phyloP scores from a whole-genome alignment of 2,797 vertebrate species.

The Lophura swinhoii region DNA sequence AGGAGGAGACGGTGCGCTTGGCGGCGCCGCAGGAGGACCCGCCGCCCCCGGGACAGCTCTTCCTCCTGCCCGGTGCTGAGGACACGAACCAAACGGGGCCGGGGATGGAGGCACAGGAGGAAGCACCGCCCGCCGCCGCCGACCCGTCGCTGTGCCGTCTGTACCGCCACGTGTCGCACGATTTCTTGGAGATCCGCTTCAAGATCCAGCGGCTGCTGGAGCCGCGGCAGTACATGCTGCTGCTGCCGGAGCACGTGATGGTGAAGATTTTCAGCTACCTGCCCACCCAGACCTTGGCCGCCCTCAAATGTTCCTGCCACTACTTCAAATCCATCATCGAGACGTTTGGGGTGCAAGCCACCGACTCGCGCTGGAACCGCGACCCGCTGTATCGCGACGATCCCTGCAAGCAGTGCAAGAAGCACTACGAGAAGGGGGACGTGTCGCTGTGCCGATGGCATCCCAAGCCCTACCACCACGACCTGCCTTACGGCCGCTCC shows the following conservation, averaged over 20 bases:
- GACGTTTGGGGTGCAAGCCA: slow-evolving; percentile 89
- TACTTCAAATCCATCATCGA: slow-evolving; percentile 94
- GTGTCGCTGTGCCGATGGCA: slow-evolving; percentile 98
- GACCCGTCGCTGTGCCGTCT: slow-evolving; percentile 92
- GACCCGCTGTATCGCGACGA: slow-evolving; percentile 95
- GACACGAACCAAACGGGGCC: slow-evolving; percentile 56
- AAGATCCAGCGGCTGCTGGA: slow-evolving; percentile 96
- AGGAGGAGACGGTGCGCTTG: slow-evolving; percentile 91
- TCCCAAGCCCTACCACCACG: slow-evolving; percentile 99
- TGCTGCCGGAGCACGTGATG: slow-evolving; percentile 93
- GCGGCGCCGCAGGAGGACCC: slow-evolving; percentile 83
- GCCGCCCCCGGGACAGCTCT: slow-evolving; percentile 85
- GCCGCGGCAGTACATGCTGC: slow-evolving; percentile 94
- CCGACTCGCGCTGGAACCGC: slow-evolving; percentile 93
- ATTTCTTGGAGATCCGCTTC: slow-evolving; percentile 97
- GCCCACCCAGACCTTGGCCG: slow-evolving; percentile 90
- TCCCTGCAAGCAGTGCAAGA: slow-evolving; percentile 97
- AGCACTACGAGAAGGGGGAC: slow-evolving; percentile 90
- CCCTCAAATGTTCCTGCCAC: slow-evolving; percentile 95
- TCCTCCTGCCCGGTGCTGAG: slow-evolving; percentile 84
- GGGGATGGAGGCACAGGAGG: neutral
- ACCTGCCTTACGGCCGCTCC: slow-evolving; percentile 97
- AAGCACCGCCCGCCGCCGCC: slow-evolving; percentile 17
- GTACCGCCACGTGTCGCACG: slow-evolving; percentile 95
- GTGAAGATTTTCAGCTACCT: slow-evolving; percentile 94